These are phyloP conservation scores for Cephus spinipes DNA, from an alignment of 2,888 invertebrate species.

Conservation along the genomic window DNA sequence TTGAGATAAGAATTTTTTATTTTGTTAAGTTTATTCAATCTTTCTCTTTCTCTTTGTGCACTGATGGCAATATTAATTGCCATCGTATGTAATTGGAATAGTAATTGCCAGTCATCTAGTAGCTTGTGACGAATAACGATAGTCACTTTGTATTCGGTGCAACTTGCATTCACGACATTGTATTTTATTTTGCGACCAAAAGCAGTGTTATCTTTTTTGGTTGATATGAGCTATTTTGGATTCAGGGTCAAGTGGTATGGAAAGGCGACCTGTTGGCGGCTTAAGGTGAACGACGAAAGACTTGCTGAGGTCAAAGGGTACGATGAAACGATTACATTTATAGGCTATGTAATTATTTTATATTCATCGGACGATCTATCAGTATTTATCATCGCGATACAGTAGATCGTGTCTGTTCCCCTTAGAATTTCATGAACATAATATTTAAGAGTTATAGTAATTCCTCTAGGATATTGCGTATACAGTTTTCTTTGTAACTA, in stretches of 20 bases:
- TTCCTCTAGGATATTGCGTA: neutral
- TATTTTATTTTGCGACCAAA: neutral
- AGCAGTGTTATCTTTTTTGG: neutral
- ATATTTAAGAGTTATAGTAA: neutral
- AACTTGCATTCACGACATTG: neutral
- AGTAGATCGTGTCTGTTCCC: neutral
- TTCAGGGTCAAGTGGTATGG: constrained; percentile 27
- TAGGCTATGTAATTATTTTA: neutral
- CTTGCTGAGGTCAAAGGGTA: constrained; percentile 5
- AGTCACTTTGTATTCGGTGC: neutral
- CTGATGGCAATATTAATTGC: no score
- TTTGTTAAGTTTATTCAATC: neutral
- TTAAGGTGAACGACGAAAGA: constrained; percentile 10
- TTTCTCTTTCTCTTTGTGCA: neutral
- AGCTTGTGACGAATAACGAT: neutral
- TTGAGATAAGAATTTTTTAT: neutral
- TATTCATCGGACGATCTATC: neutral
- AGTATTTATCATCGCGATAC: neutral
- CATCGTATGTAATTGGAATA: no score
- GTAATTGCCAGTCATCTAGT: neutral
- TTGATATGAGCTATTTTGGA: constrained; percentile 17
- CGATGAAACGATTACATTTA: neutral
- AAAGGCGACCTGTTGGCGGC: constrained; percentile 24
- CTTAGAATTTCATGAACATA: neutral
- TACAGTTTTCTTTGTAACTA: neutral